Conservation (phyloP, 2,888 invertebrate species). For the Serrognathus titanus region DNA sequence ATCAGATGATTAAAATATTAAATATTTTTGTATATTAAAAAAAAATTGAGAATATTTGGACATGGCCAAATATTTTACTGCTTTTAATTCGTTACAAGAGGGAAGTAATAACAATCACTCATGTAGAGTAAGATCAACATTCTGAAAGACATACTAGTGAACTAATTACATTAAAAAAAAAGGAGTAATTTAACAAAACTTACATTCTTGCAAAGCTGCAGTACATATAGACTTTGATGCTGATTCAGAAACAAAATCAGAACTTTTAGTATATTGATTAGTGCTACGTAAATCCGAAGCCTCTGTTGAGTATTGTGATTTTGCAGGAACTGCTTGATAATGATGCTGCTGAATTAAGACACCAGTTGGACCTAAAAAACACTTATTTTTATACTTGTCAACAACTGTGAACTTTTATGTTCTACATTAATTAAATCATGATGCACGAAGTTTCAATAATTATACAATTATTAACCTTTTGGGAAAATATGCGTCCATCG, state of each 20-base stretch:
- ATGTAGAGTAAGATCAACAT: background rate
- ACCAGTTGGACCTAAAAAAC: slow-evolving; percentile 71
- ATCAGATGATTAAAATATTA: no score
- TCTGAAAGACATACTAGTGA: background rate
- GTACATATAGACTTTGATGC: slow-evolving; percentile 35
- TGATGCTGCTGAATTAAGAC: slow-evolving; percentile 91
- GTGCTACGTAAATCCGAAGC: no score
- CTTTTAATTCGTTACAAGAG: no score
- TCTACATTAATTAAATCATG: no score
- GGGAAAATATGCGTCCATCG: slow-evolving; percentile 99
- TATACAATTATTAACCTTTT: slow-evolving; percentile 56
- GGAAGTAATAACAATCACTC: no score
- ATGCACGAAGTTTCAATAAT: background rate
- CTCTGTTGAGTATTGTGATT: slow-evolving; percentile 35
- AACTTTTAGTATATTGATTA: no score
- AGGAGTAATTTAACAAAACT: slow-evolving; percentile 31
- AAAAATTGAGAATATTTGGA: no score
- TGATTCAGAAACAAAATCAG: background rate
- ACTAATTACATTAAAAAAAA: background rate
- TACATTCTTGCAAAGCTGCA: slow-evolving; percentile 54
- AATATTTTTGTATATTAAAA: no score
- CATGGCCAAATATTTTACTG: no score
- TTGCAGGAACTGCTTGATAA: slow-evolving; percentile 77
- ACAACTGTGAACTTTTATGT: no score
- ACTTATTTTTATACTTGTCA: no score